Evolutionary conservation across 2,888 invertebrate species (phyloP), one percentile per base, ranked within the genome.

Genomic region (Kuschelorhynchus macadamiae): DNA sequence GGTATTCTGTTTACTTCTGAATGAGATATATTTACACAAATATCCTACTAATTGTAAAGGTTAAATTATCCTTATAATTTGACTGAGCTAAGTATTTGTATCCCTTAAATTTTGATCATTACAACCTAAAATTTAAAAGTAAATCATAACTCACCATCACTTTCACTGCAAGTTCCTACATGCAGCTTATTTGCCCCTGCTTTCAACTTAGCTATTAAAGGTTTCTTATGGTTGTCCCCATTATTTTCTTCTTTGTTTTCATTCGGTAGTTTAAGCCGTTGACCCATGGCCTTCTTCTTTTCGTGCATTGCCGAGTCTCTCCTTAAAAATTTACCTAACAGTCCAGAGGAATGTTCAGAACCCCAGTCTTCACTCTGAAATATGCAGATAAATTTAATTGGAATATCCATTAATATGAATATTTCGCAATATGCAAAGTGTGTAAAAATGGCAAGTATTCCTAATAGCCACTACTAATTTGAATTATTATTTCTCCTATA

Each of bases 161-260:
- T 89, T 78, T 91, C 91, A 72, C 88, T 88, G 81, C 87, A 79
- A 5, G 78, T 64, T 11, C 78, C 76, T 9, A 82, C 80, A 56
- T 83, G 82, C 50, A 83, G 62, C 64, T 81, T 81, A 68, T 88
- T 90, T n/a, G 88, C 90, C 2, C 90, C 90, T 9, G 89, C 88
- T 79, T 90, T 89, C 83, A 88, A 86, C 80, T 91, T 91, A 16
- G 91, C 91, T 76, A 91, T 91, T 49, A 91, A 83, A 16, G 90
- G 90, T 74, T 87, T 88, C 72, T 87, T 87, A 8, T 70, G 69
- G 47, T 67, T 63, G 20, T 68, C 71, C 42, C 75, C 76, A n/a
- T 16, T 20, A 12, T 50, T 67, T 50, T 81, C 80, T 46, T 78
- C 77, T 39, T 42, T 60, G 53, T 32, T 52, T 36, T 71, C 71